phyloP scores from a whole-genome alignment of 2,797 vertebrate genomes.

The Phataginus tricuspis region DNA sequence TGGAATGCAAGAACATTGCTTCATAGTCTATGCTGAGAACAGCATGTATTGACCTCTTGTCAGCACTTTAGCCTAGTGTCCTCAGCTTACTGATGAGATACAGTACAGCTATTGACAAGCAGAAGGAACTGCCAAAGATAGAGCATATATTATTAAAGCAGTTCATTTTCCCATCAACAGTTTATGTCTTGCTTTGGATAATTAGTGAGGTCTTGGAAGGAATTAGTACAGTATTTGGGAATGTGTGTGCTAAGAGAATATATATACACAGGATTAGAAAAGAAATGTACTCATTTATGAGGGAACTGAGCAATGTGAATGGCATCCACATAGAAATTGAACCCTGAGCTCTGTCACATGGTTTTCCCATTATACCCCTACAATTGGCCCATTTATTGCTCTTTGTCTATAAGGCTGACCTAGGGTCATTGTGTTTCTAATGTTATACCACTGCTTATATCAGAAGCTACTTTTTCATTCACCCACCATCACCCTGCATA shows the following conservation, averaged over 20 bases:
- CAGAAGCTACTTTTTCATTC: constrained; percentile 38
- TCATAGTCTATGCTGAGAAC: not conserved
- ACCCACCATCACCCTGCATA: not conserved
- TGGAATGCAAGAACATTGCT: constrained; percentile 53
- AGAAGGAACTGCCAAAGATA: constrained; percentile 65
- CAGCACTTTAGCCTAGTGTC: constrained; percentile 43
- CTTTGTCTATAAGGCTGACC: constrained; percentile 62
- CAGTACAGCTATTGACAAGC: constrained; percentile 58
- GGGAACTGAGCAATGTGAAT: constrained; percentile 65
- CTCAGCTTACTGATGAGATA: constrained; percentile 50
- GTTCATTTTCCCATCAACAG: constrained; percentile 69
- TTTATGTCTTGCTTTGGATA: constrained; percentile 62
- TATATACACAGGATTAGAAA: constrained; percentile 60
- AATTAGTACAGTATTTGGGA: constrained; percentile 64
- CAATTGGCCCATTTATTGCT: constrained; percentile 69
- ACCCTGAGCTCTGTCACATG: constrained; percentile 69
- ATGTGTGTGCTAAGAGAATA: constrained; percentile 49
- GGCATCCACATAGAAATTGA: constrained; percentile 66
- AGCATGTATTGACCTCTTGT: constrained; percentile 40
- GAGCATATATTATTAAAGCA: constrained; percentile 69
- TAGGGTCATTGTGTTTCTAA: constrained; percentile 72
- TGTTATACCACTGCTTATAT: constrained; percentile 58
- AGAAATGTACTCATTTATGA: constrained; percentile 70
- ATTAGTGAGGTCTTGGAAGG: constrained; percentile 57
- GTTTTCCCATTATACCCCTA: constrained; percentile 52